A percentile compares a stretch with the other conserved stretches of the same genome.
phyloP scores from a whole-genome alignment of 2,888 invertebrate species.

The Suillia variegata region DNA sequence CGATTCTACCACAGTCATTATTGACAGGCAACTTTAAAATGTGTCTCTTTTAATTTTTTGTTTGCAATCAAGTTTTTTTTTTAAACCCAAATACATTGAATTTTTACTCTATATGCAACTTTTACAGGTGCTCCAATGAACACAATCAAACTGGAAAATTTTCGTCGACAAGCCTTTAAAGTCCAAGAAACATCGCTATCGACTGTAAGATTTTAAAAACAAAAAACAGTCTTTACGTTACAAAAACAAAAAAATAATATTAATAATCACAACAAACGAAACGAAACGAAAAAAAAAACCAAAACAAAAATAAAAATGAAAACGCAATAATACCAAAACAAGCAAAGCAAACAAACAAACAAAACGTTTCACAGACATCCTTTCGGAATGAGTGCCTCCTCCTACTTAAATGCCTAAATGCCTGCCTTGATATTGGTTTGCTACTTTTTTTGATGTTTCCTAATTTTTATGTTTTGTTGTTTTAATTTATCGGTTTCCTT shows the following conservation, averaged over 20 bases:
- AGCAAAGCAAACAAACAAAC: constrained; percentile 17
- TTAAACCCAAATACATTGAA: no score
- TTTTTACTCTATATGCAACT: no score
- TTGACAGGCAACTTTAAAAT: no score
- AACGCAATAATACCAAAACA: constrained; percentile 18
- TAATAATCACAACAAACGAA: no score
- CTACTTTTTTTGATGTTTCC: constrained; percentile 33
- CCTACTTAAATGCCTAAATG: no score
- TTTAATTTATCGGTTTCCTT: no score
- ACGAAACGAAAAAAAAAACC: no score
- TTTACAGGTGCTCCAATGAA: constrained; percentile 82
- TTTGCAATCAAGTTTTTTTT: no score
- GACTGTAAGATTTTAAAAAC: constrained; percentile 69
- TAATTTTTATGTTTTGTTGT: constrained; percentile 17
- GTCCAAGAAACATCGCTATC: constrained; percentile 80
- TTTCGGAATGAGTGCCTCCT: constrained; percentile 40
- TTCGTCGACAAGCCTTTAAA: constrained; percentile 72
- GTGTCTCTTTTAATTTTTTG: no score
- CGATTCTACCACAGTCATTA: no score
- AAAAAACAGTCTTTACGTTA: constrained; percentile 15
- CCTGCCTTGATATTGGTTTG: constrained; percentile 42
- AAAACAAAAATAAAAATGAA: no score
- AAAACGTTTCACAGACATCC: constrained; percentile 32
- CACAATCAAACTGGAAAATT: constrained; percentile 81
- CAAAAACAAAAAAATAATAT: no score